Evolutionary conservation across 2,888 invertebrate genomes (phyloP), one percentile per base, ranked within the genome.

Genomic region (Parnassius mnemosyne): DNA sequence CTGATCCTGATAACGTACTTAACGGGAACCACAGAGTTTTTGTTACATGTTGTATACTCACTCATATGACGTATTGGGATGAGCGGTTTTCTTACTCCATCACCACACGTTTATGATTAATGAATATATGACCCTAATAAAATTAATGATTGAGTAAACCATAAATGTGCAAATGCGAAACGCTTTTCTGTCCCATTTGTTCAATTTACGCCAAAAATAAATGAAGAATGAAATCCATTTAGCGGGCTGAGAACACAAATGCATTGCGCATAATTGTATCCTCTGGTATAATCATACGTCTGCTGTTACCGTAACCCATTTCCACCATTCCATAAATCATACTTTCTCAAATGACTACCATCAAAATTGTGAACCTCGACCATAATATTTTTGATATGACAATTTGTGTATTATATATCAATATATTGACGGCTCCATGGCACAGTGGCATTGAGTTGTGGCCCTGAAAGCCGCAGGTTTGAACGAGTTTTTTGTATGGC

Each of bases 311-410:
- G 81, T 89, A 85, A 89, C 89, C 87, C 88, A 89, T 89, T 89
- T 89, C 83, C 83, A 84, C 80, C 77, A 75, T 83, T 87, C 78
- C 88, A 85, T 89, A 88, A 88, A 86, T 89, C 88, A 85, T 83
- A 79, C 71, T 76, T 76, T 64, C 50, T 65, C 66, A 64, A 68
- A 51, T 60, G 47, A 52, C 47, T 25, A 65, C 70, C 64, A 65
- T 76, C 16, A 53, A 70, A 11, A 65, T 69, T 78, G 11, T 34
- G 74, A 68, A 80, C 72, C 72, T 77, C 53, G 60, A 46, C 3
- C n/a, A n/a, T 12, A 46, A 46, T 46, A 46, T 46, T n/a, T 46
- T 46, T 7, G n/a, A 46, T 46, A 5, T 46, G 5, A 12, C 46
- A 5, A 3, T 46, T 43, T 10, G 3, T 11, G 7, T 34, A 34